Conservation (phyloP, 2,888 invertebrate species). For the Sicus ferrugineus region DNA sequence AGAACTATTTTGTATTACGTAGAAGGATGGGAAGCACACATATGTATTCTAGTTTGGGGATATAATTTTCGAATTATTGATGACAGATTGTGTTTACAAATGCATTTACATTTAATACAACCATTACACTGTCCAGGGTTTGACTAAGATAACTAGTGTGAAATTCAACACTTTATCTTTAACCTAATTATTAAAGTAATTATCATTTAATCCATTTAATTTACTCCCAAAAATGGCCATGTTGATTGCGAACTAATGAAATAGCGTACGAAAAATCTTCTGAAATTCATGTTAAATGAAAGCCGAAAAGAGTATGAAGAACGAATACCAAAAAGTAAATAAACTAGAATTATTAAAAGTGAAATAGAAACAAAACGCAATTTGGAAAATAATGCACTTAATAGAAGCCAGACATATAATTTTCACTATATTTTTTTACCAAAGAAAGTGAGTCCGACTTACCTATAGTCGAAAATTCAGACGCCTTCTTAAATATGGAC, state of each 20-base stretch:
- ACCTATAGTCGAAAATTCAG: constrained; percentile 58
- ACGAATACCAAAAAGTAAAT: constrained; percentile 17
- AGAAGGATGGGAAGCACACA: too few species aligned
- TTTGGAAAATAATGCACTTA: constrained; percentile 36
- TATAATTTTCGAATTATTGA: too few species aligned
- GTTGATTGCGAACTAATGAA: constrained; percentile 47
- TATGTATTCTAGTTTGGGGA: too few species aligned
- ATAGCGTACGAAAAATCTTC: constrained; percentile 59
- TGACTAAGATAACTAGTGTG: too few species aligned
- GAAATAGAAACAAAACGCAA: constrained; percentile 40
- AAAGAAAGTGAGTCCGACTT: constrained; percentile 43
- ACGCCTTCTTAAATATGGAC: constrained; percentile 55
- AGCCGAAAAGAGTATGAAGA: constrained; percentile 34
- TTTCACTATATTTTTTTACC: constrained; percentile 18
- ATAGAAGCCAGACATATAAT: constrained; percentile 42
- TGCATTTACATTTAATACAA: not conserved
- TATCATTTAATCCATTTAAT: not conserved
- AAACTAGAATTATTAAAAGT: constrained; percentile 34
- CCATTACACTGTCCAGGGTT: too few species aligned
- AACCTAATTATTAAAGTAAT: not conserved
- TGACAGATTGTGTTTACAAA: not conserved
- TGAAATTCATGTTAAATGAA: constrained; percentile 44
- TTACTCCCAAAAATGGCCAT: constrained; percentile 21
- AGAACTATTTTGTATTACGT: too few species aligned
- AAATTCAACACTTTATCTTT: not conserved